Evolutionary conservation across 2,797 vertebrate species (phyloP), one percentile per base, ranked within the genome.

Genomic region (Periparus ater): DNA sequence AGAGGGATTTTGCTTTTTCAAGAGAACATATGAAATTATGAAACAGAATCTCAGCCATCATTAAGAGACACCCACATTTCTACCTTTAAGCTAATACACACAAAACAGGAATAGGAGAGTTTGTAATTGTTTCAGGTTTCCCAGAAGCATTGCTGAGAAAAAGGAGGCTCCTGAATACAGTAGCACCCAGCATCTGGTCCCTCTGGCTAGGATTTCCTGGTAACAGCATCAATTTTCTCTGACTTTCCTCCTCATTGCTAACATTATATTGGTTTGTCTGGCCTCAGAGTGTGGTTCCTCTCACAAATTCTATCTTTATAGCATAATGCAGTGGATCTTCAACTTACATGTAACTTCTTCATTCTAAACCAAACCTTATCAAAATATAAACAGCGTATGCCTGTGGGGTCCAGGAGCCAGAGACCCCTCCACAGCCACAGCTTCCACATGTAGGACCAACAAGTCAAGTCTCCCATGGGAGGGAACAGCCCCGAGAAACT

Each of bases 361-460:
- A 40, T 15, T 23, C 63, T 71, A 58, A 79, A 79, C 3, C 40
- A 79, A 55, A 76, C 10, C 16, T 71, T 57, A 34, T 27, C 55
- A 66, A 84, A 73, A 65, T 55, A 88, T 2, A 81, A 10, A 25
- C n/a, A 44, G 9, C 0, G 0, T 3, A 6, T 26, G 8, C 32
- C 32, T 70, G 10, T 20, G 21, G 36, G 6, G 6, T 34, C n/a
- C 40, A 60, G 47, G 8, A 60, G 32, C 14, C 20, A 53, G 11
- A 77, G 26, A 38, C 3, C 13, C 17, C 7, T 11, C 36, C 12
- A 14, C 27, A 78, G 40, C 27, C 34, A 30, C 27, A 51, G 15
- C 16, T 92, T 76, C 34, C 22, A 26, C 1, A 0, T 27, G 2
- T 0, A 15, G 16, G 26, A 90, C 16, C 0, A 1, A 21, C 7